Percentiles rank a stretch among this genome's conserved stretches.
Conservation (phyloP, 2,113 vertebrate species). For the Odocoileus virginianus region DNA sequence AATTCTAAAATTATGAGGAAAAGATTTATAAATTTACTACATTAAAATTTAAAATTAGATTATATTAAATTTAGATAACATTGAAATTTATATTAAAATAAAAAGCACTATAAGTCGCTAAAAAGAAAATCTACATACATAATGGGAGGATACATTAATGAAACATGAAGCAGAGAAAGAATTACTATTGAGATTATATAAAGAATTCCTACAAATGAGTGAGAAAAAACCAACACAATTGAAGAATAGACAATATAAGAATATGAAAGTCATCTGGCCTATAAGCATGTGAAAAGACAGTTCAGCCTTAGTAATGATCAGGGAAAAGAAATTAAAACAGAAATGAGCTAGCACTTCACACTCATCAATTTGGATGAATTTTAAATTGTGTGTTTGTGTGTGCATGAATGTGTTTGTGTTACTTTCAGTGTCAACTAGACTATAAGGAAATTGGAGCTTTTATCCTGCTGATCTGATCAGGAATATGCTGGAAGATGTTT, state of each 20-base stretch:
- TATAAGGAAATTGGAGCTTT: background rate
- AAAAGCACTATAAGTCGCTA: background rate
- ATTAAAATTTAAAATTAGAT: background rate
- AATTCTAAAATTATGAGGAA: background rate
- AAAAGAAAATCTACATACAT: background rate
- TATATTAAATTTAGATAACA: background rate
- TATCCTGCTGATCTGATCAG: background rate
- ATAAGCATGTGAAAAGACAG: background rate
- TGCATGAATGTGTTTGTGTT: background rate
- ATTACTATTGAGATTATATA: background rate
- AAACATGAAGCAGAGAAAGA: background rate
- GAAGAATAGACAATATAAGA: background rate
- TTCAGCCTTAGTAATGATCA: background rate
- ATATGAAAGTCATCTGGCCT: background rate
- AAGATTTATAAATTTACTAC: background rate
- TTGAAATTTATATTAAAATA: background rate
- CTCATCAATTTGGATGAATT: background rate
- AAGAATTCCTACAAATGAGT: background rate
- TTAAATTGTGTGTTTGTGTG: background rate
- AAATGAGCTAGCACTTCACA: background rate
- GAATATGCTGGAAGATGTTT: background rate
- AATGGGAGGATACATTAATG: background rate
- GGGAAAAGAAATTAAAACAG: background rate
- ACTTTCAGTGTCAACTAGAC: background rate
- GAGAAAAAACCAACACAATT: background rate